Conservation (phyloP, 1,140 invertebrate genomes). For the Dendroctonus valens region DNA sequence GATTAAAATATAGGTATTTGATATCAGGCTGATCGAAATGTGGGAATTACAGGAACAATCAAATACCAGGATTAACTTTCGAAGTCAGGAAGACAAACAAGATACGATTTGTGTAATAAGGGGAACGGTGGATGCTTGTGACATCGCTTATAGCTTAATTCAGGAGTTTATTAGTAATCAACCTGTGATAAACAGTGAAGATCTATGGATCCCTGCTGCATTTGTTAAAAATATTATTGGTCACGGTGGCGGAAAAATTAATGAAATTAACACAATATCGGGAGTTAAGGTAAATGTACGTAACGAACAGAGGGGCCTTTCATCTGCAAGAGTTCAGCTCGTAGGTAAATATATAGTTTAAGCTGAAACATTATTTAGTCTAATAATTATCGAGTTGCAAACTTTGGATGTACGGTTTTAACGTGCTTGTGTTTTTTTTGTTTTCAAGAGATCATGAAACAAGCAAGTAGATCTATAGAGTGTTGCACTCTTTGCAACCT, state of each 20-base stretch:
- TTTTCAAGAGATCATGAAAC: too few species aligned
- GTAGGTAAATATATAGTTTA: too few species aligned
- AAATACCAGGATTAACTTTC: constrained; percentile 67
- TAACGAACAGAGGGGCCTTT: not conserved
- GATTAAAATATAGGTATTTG: not conserved
- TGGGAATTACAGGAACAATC: constrained; percentile 54
- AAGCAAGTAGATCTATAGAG: too few species aligned
- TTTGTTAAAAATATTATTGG: constrained; percentile 69
- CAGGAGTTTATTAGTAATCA: constrained; percentile 68
- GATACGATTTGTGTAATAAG: constrained; percentile 64
- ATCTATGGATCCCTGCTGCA: constrained; percentile 64
- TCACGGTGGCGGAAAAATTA: constrained; percentile 65
- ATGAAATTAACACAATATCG: constrained; percentile 63
- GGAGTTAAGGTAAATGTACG: constrained; percentile 58
- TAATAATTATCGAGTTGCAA: too few species aligned
- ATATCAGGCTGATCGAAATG: not conserved
- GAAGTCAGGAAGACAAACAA: constrained; percentile 52
- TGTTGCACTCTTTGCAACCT: too few species aligned
- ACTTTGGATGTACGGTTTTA: too few species aligned
- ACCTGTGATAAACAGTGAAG: constrained; percentile 61
- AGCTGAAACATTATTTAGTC: too few species aligned
- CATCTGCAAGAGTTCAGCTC: too few species aligned
- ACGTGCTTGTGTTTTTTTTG: too few species aligned
- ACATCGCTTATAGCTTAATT: constrained; percentile 71
- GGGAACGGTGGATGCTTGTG: constrained; percentile 61